Base-by-base conservation (phyloP, 2,113 vertebrate species). In the Athene noctua region DNA sequence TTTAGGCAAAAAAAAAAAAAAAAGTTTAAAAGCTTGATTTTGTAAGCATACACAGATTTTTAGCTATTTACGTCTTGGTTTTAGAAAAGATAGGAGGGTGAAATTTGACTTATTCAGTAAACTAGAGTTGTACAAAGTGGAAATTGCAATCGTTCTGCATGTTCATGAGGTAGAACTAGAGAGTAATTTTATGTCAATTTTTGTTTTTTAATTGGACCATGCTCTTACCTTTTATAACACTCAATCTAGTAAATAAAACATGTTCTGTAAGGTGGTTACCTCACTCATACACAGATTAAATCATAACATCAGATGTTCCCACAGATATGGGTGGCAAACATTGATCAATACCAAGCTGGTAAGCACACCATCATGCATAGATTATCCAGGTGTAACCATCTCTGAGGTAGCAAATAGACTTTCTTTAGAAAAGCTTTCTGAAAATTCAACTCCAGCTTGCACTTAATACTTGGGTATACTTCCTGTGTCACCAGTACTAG, bases 241-340 rank as follows among this genome's bases (percentile, higher is more conserved):
- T 51, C 27, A 38, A n/a, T 59, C 42, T 23, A 34, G 25, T 44
- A 74, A 94, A 74, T 54, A 51, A 74, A 63, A 57, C 3, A 0
- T 12, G 30, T 58, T 91, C 67, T 72, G 58, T 68, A 72, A 86
- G 66, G 20, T 23, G 36, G 36, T 92, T 95, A 67, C 87, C 49
- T 97, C 87, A 88, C 21, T 82, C 30, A 5, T 7, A 61, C n/a
- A 54, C 12, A 90, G 92, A 93, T 90, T 81, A 87, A 87, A 95
- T 90, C 87, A 51, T 51, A 90, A 42, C 16, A 79, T 63, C 27
- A 82, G 81, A 88, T 77, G 70, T 94, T 96, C 91, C 93, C 91
- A 97, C 66, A 89, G 78, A 91, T 54, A 58, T 92, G 70, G 57
- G 91, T 87, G 73, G 78, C 47, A 87, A 96, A 72, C 16, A 57